Evolutionary conservation across 2,113 vertebrate species (phyloP).

Genomic region (Ailuropoda melanoleuca): DNA sequence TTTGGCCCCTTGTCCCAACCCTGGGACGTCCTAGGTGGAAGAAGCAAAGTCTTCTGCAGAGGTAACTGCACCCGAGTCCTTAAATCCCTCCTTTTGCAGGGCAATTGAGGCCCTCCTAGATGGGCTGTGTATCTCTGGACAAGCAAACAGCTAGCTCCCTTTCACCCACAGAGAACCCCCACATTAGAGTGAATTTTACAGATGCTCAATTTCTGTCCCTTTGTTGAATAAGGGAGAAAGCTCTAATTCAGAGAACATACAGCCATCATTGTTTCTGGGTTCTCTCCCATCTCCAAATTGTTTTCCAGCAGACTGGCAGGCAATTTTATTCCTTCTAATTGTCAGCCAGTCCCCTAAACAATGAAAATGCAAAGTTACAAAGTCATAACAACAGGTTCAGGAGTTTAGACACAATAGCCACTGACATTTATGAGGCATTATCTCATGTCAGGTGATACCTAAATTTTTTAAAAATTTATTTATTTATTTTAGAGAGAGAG

Average conservation of each 20-base stretch:
- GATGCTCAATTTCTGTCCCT: background rate
- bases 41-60: background rate
- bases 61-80: too few species aligned
- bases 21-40: background rate
- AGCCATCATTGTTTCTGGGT: background rate
- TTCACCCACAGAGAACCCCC: background rate
- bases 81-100: background rate
- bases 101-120: background rate
- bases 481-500: background rate
- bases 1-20: background rate
- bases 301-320: background rate
- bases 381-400: background rate
- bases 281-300: background rate
- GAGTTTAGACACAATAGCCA: background rate
- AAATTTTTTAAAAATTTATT: background rate
- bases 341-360: background rate
- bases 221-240: background rate
- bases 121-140: background rate
- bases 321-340: background rate
- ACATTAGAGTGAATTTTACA: background rate
- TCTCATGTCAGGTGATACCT: accelerated
- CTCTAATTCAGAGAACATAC: background rate
- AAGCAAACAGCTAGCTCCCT: background rate
- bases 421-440: background rate
- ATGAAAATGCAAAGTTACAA: background rate